Percentiles rank a stretch among this genome's conserved stretches.
phyloP scores from a whole-genome alignment of 2,888 invertebrate genomes.

The Platycnemis pennipes region DNA sequence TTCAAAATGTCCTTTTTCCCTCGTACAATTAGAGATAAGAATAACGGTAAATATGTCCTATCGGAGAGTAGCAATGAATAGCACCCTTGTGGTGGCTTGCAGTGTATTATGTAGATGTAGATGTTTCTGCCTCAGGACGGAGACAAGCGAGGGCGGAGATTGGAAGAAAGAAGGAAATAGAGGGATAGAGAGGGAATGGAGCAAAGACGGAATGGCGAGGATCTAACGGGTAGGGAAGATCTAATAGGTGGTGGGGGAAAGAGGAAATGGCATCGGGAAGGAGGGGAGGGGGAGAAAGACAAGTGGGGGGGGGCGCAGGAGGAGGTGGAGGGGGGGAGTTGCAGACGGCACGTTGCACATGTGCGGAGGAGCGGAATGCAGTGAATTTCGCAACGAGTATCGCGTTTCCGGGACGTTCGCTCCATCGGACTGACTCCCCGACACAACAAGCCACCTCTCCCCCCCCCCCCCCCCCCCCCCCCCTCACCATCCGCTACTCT shows the following conservation, averaged over 20 bases:
- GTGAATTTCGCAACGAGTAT: slow-evolving; percentile 42
- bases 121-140: too few relatives aligned
- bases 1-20: too few relatives aligned
- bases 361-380: slow-evolving; percentile 41
- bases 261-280: too few relatives aligned
- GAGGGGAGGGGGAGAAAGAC: not conserved
- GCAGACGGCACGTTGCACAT: slow-evolving; percentile 23
- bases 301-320: not conserved
- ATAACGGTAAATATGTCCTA: too few relatives aligned
- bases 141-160: not conserved
- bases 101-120: too few relatives aligned
- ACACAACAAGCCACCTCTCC: not conserved
- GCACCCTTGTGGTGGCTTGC: too few relatives aligned
- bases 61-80: too few relatives aligned
- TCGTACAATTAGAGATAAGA: too few relatives aligned
- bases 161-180: not conserved
- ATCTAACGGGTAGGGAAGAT: too few relatives aligned
- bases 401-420: slow-evolving; percentile 16
- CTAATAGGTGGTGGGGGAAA: too few relatives aligned
- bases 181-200: not conserved
- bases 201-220: not conserved
- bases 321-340: not conserved
- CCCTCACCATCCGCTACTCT: not conserved
- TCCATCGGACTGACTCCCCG: not conserved
- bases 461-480: not conserved